These are phyloP conservation scores for Dinothrombium tinctorium DNA, from an alignment of 1,140 invertebrate species.

Conservation along the genomic window DNA sequence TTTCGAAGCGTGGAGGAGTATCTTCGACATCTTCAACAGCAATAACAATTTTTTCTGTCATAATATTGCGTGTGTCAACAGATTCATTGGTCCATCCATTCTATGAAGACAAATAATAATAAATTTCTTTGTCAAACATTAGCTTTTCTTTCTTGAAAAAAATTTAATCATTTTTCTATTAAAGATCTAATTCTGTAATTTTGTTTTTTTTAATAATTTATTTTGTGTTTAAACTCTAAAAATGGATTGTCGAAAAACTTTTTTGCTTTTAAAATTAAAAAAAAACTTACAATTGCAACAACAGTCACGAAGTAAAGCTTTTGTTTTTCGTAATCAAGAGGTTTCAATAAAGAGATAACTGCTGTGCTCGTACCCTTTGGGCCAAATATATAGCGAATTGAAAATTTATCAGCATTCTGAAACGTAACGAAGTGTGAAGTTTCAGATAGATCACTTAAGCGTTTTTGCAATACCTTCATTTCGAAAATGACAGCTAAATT, in stretches of 20 bases:
- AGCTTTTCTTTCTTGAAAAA: background rate
- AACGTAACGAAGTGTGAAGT: background rate
- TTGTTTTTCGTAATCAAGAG: constrained; percentile 57
- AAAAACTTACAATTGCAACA: constrained; percentile 42
- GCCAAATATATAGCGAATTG: constrained; percentile 45
- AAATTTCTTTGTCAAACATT: constrained; percentile 16
- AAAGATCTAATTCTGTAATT: too few species aligned
- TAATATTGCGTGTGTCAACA: constrained; percentile 58
- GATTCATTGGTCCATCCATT: constrained; percentile 54
- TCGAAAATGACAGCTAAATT: constrained; percentile 51
- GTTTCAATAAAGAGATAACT: constrained; percentile 41
- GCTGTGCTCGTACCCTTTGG: constrained; percentile 43
- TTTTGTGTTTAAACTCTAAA: too few species aligned
- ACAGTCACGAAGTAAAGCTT: constrained; percentile 56
- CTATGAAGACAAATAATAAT: constrained; percentile 23
- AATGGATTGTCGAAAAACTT: background rate
- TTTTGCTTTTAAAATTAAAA: background rate
- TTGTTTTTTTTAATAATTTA: too few species aligned
- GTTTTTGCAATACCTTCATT: constrained; percentile 34
- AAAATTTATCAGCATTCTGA: constrained; percentile 37
- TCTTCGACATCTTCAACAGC: constrained; percentile 63
- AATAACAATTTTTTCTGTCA: constrained; percentile 47
- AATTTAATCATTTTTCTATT: too few species aligned
- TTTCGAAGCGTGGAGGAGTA: constrained; percentile 53
- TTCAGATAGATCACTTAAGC: background rate